Evolutionary conservation across 2,113 vertebrate species (phyloP).

Genomic region (Scomber japonicus): DNA sequence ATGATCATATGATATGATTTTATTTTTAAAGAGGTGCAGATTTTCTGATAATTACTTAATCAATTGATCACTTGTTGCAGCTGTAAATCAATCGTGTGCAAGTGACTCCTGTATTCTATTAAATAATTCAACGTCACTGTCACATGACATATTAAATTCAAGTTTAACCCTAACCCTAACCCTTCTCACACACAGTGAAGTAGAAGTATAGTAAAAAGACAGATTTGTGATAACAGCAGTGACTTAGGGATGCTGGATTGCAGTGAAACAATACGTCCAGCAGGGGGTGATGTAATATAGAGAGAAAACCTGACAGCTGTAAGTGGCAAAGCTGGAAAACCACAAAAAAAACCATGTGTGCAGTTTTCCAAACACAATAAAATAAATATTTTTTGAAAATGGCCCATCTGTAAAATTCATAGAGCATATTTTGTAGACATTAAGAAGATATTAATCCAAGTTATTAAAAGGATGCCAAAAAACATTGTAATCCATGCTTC

Average conservation of each 20-base stretch:
- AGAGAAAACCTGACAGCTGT: neutral
- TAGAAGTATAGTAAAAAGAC: too few relatives aligned
- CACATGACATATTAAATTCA: too few relatives aligned
- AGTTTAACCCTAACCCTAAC: too few relatives aligned
- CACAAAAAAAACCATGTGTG: neutral
- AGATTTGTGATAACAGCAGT: neutral
- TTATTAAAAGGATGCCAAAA: neutral
- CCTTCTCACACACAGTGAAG: too few relatives aligned
- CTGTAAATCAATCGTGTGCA: too few relatives aligned
- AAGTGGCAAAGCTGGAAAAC: neutral
- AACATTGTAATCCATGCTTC: neutral
- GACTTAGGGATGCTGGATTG: neutral
- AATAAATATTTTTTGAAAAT: neutral
- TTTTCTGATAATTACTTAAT: too few relatives aligned
- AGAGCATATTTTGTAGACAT: neutral
- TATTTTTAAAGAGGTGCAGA: too few relatives aligned
- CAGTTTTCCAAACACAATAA: neutral
- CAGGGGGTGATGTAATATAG: conserved; percentile 51
- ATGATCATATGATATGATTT: too few relatives aligned
- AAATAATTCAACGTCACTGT: too few relatives aligned
- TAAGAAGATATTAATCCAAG: neutral
- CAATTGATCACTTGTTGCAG: too few relatives aligned
- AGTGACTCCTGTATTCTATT: too few relatives aligned
- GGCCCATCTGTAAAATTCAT: neutral
- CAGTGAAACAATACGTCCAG: conserved; percentile 36